Evolutionary conservation across 2,113 vertebrate species (phyloP).

Genomic region (Stictonetta naevosa): DNA sequence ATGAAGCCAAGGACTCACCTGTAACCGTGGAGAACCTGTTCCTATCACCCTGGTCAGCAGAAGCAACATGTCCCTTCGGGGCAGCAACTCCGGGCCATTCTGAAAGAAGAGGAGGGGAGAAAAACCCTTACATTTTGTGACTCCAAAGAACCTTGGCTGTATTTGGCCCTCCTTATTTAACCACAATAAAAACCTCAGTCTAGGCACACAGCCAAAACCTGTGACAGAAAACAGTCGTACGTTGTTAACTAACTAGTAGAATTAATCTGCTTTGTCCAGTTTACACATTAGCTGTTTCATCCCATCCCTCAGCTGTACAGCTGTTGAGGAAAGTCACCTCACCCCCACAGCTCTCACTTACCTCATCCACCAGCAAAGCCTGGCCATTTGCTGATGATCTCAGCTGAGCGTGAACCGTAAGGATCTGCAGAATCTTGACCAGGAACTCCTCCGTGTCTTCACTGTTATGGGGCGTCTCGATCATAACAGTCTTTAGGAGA

Average conservation of each 20-base stretch:
- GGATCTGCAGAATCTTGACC: slow-evolving; percentile 87
- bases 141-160: neutral
- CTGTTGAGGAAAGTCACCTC: neutral
- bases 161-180: neutral
- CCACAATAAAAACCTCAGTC: neutral
- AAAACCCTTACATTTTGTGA: neutral
- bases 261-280: neutral
- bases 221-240: neutral
- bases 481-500: slow-evolving; percentile 89
- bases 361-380: slow-evolving; percentile 86
- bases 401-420: slow-evolving; percentile 87
- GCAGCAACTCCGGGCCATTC: slow-evolving; percentile 94
- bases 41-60: slow-evolving; percentile 89
- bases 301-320: neutral
- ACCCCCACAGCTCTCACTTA: slow-evolving; percentile 34
- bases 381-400: slow-evolving; percentile 73
- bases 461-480: slow-evolving; percentile 78
- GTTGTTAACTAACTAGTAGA: neutral
- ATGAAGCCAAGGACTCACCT: slow-evolving; percentile 78
- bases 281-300: neutral
- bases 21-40: slow-evolving; percentile 86
- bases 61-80: slow-evolving; percentile 90
- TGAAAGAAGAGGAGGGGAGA: slow-evolving; percentile 26
- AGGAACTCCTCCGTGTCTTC: slow-evolving; percentile 86
- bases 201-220: neutral